Conservation (phyloP, 1,140 invertebrate species). For the Orius insidiosus region DNA sequence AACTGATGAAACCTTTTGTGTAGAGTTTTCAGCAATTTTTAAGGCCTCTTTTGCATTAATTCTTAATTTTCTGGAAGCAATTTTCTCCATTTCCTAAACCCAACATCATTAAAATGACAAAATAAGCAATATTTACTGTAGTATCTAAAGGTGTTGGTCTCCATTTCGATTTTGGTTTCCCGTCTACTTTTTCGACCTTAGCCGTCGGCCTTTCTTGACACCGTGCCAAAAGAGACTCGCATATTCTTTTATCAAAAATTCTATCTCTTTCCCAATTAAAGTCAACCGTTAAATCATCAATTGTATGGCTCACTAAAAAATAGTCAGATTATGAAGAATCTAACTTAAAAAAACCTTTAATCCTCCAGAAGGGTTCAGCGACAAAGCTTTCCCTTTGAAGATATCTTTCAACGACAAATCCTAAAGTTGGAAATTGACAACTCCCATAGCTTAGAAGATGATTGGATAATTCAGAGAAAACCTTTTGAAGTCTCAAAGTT, state of each 20-base stretch:
- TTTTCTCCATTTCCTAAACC: slow-evolving; percentile 81
- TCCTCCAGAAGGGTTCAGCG: slow-evolving; percentile 83
- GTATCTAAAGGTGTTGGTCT: slow-evolving; percentile 89
- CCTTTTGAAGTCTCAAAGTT: slow-evolving; percentile 72
- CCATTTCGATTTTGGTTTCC: slow-evolving; percentile 92
- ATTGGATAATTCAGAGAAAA: slow-evolving; percentile 61
- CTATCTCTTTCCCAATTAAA: slow-evolving; percentile 79
- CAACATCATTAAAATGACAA: slow-evolving; percentile 8
- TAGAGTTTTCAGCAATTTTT: slow-evolving; percentile 87
- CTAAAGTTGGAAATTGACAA: slow-evolving; percentile 93
- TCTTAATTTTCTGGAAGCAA: slow-evolving; percentile 74
- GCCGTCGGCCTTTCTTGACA: slow-evolving; percentile 60
- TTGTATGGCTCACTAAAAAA: slow-evolving; percentile 46
- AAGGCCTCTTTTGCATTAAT: slow-evolving; percentile 92
- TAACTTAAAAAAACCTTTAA: slow-evolving; percentile 39
- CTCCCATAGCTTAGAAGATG: slow-evolving; percentile 91
- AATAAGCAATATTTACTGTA: slow-evolving; percentile 44
- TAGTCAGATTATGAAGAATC: slow-evolving; percentile 6
- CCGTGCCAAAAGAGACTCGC: slow-evolving; percentile 59
- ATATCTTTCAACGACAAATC: slow-evolving; percentile 91
- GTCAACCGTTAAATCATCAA: slow-evolving; percentile 55
- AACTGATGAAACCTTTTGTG: slow-evolving; percentile 80
- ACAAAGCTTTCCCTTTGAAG: slow-evolving; percentile 79
- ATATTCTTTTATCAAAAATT: slow-evolving; percentile 75
- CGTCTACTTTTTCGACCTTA: slow-evolving; percentile 61